phyloP scores from a whole-genome alignment of 1,140 invertebrate genomes.

The Heliconius nattereri region DNA sequence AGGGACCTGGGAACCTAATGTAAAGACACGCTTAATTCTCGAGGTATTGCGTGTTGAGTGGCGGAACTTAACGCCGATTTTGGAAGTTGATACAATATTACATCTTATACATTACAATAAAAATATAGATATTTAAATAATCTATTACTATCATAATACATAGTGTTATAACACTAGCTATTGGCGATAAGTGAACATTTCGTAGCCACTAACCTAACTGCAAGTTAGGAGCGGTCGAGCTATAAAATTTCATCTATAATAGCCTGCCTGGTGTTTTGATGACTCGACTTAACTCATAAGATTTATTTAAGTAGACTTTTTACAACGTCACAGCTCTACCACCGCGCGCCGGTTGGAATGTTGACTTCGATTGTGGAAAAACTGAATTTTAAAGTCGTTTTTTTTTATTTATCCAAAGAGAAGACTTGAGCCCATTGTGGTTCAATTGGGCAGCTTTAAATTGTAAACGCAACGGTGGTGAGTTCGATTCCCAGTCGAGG shows the following conservation, averaged over 20 bases:
- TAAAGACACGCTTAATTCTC: not conserved
- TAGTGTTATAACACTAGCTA: no score
- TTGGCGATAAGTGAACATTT: not conserved
- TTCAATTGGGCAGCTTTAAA: not conserved
- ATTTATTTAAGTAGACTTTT: conserved; percentile 5
- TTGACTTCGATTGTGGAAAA: not conserved
- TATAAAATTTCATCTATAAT: conserved; percentile 12
- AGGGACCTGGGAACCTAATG: not conserved
- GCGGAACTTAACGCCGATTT: not conserved
- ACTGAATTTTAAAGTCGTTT: not conserved
- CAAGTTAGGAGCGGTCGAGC: not conserved
- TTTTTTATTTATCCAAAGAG: not conserved
- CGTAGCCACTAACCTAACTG: not conserved
- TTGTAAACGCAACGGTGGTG: not conserved
- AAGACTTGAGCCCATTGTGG: not conserved
- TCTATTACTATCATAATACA: no score
- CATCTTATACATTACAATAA: not conserved
- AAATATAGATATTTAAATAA: not conserved
- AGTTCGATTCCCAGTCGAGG: not conserved
- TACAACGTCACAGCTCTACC: conserved; percentile 3
- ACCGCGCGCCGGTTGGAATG: not conserved
- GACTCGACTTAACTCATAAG: conserved; percentile 5
- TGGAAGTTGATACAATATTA: no score
- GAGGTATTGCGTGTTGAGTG: not conserved
- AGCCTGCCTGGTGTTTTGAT: conserved; percentile 3